Percentiles rank a stretch among this genome's conserved stretches.
These are phyloP conservation scores for Pterostichus madidus DNA, from an alignment of 2,888 invertebrate species.

Conservation along the genomic window DNA sequence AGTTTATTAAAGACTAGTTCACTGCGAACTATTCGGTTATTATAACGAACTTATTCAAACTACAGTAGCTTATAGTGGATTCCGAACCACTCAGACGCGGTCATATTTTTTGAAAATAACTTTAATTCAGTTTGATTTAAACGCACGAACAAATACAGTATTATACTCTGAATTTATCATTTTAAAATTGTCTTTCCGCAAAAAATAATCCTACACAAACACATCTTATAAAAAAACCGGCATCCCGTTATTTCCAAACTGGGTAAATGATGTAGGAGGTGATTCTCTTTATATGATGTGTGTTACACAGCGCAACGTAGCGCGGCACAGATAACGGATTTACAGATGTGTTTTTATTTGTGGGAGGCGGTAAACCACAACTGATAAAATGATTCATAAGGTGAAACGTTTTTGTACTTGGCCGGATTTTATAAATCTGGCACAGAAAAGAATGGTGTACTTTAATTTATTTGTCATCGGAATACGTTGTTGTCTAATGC, in stretches of 20 bases:
- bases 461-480: no score
- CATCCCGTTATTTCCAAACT: background rate
- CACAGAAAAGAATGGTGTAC: background rate
- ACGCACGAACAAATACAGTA: no score
- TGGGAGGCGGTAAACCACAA: background rate
- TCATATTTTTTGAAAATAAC: no score
- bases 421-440: conserved; percentile 13
- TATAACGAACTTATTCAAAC: no score
- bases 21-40: no score
- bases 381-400: background rate
- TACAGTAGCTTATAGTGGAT: no score
- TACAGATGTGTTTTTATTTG: background rate
- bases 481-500: no score
- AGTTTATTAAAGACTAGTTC: no score
- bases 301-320: background rate
- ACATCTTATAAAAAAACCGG: background rate
- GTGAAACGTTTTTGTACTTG: conserved; percentile 4
- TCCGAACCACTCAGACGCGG: no score
- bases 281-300: background rate
- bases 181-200: no score
- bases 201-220: background rate
- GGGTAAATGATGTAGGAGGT: background rate
- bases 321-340: background rate
- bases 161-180: no score
- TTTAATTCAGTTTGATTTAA: no score